Percentiles rank a stretch among this genome's conserved stretches.
Evolutionary conservation across 2,888 invertebrate genomes (phyloP).

Genomic region (Scaptomyza tumidula): DNA sequence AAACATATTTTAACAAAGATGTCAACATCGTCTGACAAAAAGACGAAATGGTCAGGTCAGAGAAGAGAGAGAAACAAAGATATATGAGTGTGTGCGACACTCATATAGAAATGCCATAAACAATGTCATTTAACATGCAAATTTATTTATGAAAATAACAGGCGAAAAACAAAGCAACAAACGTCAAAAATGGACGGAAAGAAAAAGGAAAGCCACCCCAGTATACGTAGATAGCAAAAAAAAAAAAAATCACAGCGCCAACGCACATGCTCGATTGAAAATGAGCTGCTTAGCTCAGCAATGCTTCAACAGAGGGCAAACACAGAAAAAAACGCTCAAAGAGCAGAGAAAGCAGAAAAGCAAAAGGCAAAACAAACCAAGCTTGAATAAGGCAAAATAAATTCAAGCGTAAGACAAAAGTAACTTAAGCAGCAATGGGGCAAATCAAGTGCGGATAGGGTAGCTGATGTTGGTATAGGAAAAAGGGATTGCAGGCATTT

Average conservation of each 20-base stretch:
- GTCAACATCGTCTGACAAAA: conserved; percentile 77
- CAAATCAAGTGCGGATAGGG: conserved; percentile 66
- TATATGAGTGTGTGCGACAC: conserved; percentile 44
- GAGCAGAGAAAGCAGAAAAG: conserved; percentile 19
- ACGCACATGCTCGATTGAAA: conserved; percentile 70
- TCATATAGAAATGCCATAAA: conserved; percentile 80
- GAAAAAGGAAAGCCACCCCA: conserved; percentile 15
- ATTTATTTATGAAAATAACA: conserved; percentile 80
- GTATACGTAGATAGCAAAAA: conserved; percentile 15
- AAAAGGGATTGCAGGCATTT: conserved; percentile 14
- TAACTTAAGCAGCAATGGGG: conserved; percentile 71
- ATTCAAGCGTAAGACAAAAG: conserved; percentile 74
- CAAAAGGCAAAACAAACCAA: conserved; percentile 19
- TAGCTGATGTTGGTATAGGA: conserved; percentile 10
- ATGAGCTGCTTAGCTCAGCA: conserved; percentile 79
- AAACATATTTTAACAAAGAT: conserved; percentile 81
- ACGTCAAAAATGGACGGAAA: conserved; percentile 14
- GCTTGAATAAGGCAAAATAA: conserved; percentile 50
- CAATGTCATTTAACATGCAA: conserved; percentile 81
- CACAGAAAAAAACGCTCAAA: conserved; percentile 9
- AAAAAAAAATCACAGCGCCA: conserved; percentile 57
- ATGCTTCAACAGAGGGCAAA: conserved; percentile 28
- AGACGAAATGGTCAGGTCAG: conserved; percentile 38
- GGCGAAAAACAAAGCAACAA: conserved; percentile 50
- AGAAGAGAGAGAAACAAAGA: conserved; percentile 5